Evolutionary conservation across 2,888 invertebrate genomes (phyloP), one percentile per base, ranked within the genome.

Genomic region (Eristalinus aeneus): DNA sequence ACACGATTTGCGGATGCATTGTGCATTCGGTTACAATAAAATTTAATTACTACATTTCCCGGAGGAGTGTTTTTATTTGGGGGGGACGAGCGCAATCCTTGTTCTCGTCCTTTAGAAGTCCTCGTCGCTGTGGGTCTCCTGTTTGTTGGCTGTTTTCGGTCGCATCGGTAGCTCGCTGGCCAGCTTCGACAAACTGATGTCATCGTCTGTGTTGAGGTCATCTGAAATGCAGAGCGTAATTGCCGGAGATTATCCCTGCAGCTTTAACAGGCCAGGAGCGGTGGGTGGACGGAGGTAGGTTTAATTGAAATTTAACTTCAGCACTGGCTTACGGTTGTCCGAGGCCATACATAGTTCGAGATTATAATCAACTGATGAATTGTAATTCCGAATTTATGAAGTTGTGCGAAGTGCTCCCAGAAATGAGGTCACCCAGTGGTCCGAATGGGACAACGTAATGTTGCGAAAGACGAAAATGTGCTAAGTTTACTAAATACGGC

Each of bases 171-270:
- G 77, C 73, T 91, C 91, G 1, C 90, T 91, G n/a, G 92, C 90
- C 11, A 93, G 88, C 80, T 92, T 93, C 2, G 92, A 91, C 74
- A 93, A 90, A 82, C 91, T 92, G 11, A 92, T 91, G 77, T 92
- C 92, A 22, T 93, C 92, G 64, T 92, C 92, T 2, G 92, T 92
- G 75, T 91, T 90, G 4, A 92, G 88, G 78, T 91, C 92, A 88
- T 91, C 92, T 92, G 68, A 23, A 88, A 85, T 58, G 10, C 64
- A 73, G 31, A 74, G 65, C 63, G 67, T 39, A 77, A 68, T 77
- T 58, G 58, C 8, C 12, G 6, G 58, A 31, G 53, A 34, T 54
- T 16, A 46, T 46, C 16, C 46, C n/a, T 46, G 46, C 46, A 46
- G 9, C 16, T 46, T 46, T 46, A 46, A n/a, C 46, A 8, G n/a